Evolutionary conservation across 2,888 invertebrate genomes (phyloP).

Genomic region (Eupelmus urozonus): DNA sequence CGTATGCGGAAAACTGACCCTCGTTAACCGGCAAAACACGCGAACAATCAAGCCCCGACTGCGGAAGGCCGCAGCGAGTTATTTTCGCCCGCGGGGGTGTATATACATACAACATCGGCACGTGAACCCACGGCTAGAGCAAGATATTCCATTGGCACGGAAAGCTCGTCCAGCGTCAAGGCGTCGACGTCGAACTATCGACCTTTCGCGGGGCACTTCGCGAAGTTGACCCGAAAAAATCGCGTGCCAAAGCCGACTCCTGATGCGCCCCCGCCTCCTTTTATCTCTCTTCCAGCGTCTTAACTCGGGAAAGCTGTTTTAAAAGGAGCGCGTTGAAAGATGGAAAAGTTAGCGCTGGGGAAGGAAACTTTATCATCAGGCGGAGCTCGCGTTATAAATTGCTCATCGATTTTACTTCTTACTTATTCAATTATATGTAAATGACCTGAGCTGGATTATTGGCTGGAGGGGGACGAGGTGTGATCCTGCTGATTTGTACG

Average conservation of each 20-base stretch:
- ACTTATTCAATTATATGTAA: neutral
- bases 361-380: neutral
- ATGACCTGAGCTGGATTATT: no score
- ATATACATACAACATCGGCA: neutral
- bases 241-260: slow-evolving; percentile 35
- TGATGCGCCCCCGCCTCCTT: neutral
- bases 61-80: neutral
- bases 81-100: neutral
- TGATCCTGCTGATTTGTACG: no score
- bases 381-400: neutral
- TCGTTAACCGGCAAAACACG: neutral
- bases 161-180: neutral
- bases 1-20: slow-evolving; percentile 16
- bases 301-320: slow-evolving; percentile 9
- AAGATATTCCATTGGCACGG: no score
- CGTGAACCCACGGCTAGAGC: neutral
- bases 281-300: neutral
- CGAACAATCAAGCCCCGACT: neutral
- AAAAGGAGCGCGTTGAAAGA: neutral
- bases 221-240: slow-evolving; percentile 43
- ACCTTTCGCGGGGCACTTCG: slow-evolving; percentile 21
- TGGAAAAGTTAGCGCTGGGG: slow-evolving; percentile 6
- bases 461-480: no score
- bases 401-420: neutral
- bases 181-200: slow-evolving; percentile 13